Base-by-base conservation (phyloP, 2,797 vertebrate species). In the Acestrorhynchus altus region DNA sequence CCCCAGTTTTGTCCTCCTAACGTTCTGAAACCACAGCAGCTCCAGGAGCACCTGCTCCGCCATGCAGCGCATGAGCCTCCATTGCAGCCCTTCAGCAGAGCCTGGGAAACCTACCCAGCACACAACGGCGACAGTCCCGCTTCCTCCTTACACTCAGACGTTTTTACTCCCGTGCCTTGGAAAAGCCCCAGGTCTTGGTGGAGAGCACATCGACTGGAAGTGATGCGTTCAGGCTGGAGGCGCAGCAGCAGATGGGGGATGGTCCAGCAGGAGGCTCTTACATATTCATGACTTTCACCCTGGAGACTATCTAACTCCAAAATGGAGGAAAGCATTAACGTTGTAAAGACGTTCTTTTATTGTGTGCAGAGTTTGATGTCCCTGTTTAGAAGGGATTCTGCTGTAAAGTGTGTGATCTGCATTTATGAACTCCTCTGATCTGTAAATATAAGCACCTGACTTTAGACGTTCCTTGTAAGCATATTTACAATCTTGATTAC, bases 31-130 rank as follows among this genome's bases (percentile, higher is more conserved):
- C n/a, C n/a, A n/a, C n/a, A n/a, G n/a, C n/a, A n/a, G n/a, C n/a
- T n/a, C n/a, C n/a, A n/a, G n/a, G n/a, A n/a, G n/a, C n/a, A n/a
- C n/a, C n/a, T 18, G 5, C 24, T 47, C 22, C 44, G 26, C 66
- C 46, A 20, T 35, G 44, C 66, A 31, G 47, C 2, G 44, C 20
- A 40, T 44, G 47, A 1, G 44, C 20, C 63, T 44, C 20, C 65
- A 8, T 8, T 63, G 57, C 54, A 35, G 2, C 31, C 6, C 31
- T 5, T 39, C 26, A 28, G 51, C 2, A 20, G 13, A 5, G 39
- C 6, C 49, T 35, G 16, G 24, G 12, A 40, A 8, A 89, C 91
- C 18, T 90, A 94, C 93, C 92, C 68, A 54, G 31, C 28, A 57
- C 56, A 1, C 47, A 71, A 65, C 12, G 35, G 31, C 24, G 28